Conservation (phyloP, 2,888 invertebrate species). For the Agrochola circellaris region DNA sequence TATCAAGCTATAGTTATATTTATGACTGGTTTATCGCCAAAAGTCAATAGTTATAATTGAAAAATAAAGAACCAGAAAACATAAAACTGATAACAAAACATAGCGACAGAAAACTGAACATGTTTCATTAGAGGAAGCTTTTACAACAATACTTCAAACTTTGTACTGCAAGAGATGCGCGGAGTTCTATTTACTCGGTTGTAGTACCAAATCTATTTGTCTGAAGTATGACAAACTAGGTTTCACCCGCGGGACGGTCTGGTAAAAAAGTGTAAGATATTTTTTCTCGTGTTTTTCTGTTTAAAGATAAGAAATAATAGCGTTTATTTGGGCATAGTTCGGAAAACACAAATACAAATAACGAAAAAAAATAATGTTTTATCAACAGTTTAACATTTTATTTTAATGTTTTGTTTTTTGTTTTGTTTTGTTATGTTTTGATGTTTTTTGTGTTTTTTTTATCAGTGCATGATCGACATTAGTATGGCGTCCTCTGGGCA, state of each 20-base stretch:
- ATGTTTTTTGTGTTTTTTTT: too few species aligned
- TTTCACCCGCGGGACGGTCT: constrained; percentile 19
- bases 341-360: too few species aligned
- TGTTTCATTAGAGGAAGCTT: constrained; percentile 52
- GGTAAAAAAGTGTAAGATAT: not conserved
- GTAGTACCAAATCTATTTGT: constrained; percentile 52
- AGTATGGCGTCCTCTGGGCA: not conserved
- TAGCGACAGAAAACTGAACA: constrained; percentile 19
- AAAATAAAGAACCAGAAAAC: not conserved
- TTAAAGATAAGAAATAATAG: too few species aligned
- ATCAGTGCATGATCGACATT: not conserved
- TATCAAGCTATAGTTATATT: too few species aligned
- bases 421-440: too few species aligned
- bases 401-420: too few species aligned
- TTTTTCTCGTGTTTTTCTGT: not conserved
- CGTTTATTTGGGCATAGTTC: too few species aligned
- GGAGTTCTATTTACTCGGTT: constrained; percentile 40
- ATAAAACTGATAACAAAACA: not conserved
- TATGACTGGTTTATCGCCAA: too few species aligned
- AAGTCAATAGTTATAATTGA: not conserved
- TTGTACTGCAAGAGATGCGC: constrained; percentile 28
- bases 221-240: constrained; percentile 49
- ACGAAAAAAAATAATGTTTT: too few species aligned
- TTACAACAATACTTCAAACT: constrained; percentile 49
- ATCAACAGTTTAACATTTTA: too few species aligned